A percentile compares a stretch with the other conserved stretches of the same genome.
These are phyloP conservation scores for Caenorhabditis briggsae DNA, from an alignment of 1,140 invertebrate species.

Conservation along the genomic window DNA sequence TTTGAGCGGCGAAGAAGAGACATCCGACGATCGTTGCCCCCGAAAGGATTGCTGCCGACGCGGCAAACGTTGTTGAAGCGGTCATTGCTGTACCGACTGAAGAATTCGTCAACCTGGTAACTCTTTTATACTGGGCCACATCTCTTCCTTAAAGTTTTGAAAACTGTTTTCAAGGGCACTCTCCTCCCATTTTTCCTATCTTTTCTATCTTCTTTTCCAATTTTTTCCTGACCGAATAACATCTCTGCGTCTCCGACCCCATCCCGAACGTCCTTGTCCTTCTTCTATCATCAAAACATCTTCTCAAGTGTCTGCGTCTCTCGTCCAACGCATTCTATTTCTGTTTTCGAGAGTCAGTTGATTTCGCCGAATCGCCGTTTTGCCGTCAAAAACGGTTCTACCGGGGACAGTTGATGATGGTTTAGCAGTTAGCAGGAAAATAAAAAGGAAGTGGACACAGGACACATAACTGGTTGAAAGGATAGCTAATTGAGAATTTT, in stretches of 20 bases:
- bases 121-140: conserved; percentile 20
- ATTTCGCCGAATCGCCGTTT: background rate
- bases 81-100: conserved; percentile 45
- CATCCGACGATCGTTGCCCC: conserved; percentile 60
- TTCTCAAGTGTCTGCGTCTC: background rate
- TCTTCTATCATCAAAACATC: conserved; percentile 28
- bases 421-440: background rate
- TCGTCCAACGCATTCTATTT: background rate
- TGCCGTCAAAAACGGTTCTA: conserved; percentile 8
- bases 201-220: background rate
- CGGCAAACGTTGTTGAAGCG: conserved; percentile 44
- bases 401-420: conserved; percentile 14
- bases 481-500: background rate
- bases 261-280: conserved; percentile 5
- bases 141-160: background rate
- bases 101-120: background rate
- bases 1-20: conserved; percentile 54
- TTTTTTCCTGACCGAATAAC: conserved; percentile 34
- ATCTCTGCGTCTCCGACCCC: background rate
- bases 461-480: background rate
- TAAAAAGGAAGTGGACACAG: background rate
- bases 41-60: conserved; percentile 48
- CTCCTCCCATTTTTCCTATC: background rate
- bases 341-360: background rate
- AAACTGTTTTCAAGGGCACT: conserved; percentile 33